Evolutionary conservation across 2,797 vertebrate genomes (phyloP).

Genomic region (Danio tinwini): DNA sequence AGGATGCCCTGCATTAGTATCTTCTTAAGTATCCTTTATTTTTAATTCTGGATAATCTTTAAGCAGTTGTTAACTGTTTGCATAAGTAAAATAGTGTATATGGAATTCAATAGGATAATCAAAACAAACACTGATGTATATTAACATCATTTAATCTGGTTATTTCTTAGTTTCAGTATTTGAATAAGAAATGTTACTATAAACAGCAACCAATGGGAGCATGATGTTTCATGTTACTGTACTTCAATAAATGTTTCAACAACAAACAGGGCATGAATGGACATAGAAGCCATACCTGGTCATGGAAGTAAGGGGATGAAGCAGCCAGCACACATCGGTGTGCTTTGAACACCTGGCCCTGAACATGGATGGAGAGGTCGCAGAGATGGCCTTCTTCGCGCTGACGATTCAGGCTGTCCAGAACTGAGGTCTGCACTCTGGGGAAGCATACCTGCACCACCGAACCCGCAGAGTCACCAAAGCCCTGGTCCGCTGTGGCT

Average conservation of each 20-base stretch:
- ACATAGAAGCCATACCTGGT: conserved; percentile 76
- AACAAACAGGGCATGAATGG: neutral
- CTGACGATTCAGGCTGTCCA: conserved; percentile 90
- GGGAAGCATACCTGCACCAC: conserved; percentile 90
- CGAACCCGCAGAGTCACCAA: conserved; percentile 64
- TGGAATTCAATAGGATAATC: too few relatives aligned
- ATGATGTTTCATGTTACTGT: neutral
- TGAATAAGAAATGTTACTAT: too few relatives aligned
- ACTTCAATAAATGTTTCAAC: neutral
- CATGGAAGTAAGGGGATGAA: conserved; percentile 93
- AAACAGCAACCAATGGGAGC: too few relatives aligned
- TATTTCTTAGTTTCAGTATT: too few relatives aligned
- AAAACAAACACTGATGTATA: too few relatives aligned
- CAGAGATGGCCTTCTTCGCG: conserved; percentile 89
- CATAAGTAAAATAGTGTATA: too few relatives aligned
- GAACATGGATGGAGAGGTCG: conserved; percentile 92
- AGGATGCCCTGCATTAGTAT: too few relatives aligned
- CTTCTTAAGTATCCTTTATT: too few relatives aligned
- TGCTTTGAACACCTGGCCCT: conserved; percentile 90
- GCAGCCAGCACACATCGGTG: conserved; percentile 93
- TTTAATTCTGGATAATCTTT: too few relatives aligned
- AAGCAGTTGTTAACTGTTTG: too few relatives aligned
- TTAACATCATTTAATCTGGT: too few relatives aligned
- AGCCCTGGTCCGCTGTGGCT: conserved; percentile 70
- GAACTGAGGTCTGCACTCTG: conserved; percentile 81